phyloP scores from a whole-genome alignment of 2,888 invertebrate species.

The Erynnis tages region DNA sequence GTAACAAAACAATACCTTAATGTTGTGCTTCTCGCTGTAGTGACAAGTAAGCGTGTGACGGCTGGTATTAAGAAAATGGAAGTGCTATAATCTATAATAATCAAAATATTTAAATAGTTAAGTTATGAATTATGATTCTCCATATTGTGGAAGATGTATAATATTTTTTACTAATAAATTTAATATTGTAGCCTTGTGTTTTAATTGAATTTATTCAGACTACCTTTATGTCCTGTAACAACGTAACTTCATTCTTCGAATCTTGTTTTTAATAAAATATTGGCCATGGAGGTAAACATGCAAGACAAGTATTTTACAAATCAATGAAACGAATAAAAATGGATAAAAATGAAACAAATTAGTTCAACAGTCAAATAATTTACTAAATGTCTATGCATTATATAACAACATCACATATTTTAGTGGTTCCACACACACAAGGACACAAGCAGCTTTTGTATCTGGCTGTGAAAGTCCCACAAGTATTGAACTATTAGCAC shows the following conservation, averaged over 20 bases:
- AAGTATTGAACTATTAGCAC: too few relatives aligned
- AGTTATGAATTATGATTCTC: constrained; percentile 81
- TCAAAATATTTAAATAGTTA: constrained; percentile 78
- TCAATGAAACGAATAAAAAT: too few relatives aligned
- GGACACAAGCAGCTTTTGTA: too few relatives aligned
- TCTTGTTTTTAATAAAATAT: too few relatives aligned
- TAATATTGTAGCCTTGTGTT: constrained; percentile 72
- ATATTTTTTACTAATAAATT: constrained; percentile 83
- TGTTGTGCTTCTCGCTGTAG: constrained; percentile 71
- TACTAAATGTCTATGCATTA: constrained; percentile 35
- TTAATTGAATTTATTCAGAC: constrained; percentile 44
- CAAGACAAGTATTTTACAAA: too few relatives aligned
- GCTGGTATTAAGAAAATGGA: constrained; percentile 69
- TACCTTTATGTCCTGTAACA: not conserved
- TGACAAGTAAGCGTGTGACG: constrained; percentile 60
- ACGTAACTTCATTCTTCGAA: too few relatives aligned
- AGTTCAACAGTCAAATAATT: constrained; percentile 40
- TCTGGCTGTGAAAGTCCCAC: too few relatives aligned
- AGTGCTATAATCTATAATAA: constrained; percentile 79
- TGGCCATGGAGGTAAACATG: too few relatives aligned
- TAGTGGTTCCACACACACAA: too few relatives aligned
- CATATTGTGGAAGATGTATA: constrained; percentile 82
- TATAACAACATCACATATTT: constrained; percentile 36
- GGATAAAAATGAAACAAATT: constrained; percentile 13
- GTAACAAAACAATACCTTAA: constrained; percentile 36